Base-by-base conservation (phyloP, 2,797 vertebrate genomes). In the Eremophila alpestris region DNA sequence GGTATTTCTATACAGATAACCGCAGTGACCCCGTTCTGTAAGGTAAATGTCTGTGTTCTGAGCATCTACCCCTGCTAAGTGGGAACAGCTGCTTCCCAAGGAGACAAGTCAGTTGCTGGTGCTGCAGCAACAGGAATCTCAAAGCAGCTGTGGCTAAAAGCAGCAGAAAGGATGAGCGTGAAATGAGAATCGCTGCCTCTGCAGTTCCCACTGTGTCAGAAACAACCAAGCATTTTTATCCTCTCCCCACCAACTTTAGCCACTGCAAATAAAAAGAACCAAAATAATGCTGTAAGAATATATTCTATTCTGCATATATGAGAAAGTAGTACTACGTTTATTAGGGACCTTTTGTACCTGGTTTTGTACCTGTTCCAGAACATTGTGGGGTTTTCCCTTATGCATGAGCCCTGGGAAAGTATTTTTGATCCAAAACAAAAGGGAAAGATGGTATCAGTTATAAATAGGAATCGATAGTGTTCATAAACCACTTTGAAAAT, bases 1-100 rank as follows among this genome's bases (percentile, higher is more conserved):
- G 77, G 80, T 88, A 71, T 96, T 95, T 95, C 74, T 51, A 3
- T 13, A 5, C 48, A 86, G 95, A 96, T 96, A 95, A 95, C 88
- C 80, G 0, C 80, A 14, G 1, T 96, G 96, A 96, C 92, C 96
- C 59, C 0, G 0, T 83, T 64, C 93, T 60, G 81, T 68, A 93
- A 95, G 90, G 92, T 96, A 80, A 88, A 58, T 0, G 32, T 58
- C 90, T 91, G 73, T 68, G 49, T 60, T 89, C n/a, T 82, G 90
- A 73, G 64, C 63, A 48, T n/a, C 48, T 64, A 15, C 17, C 62
- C 45, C 30, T 71, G 81, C 70, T 93, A 92, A 95, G 78, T 94
- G 89, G 83, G 94, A 96, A 82, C 94, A 96, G 92, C 91, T 96
- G 92, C 81, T 67, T 73, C 29, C 45, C 10, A 1, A 56, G 34